Evolutionary conservation across 2,113 vertebrate species (phyloP).

Genomic region (Sitta europaea): DNA sequence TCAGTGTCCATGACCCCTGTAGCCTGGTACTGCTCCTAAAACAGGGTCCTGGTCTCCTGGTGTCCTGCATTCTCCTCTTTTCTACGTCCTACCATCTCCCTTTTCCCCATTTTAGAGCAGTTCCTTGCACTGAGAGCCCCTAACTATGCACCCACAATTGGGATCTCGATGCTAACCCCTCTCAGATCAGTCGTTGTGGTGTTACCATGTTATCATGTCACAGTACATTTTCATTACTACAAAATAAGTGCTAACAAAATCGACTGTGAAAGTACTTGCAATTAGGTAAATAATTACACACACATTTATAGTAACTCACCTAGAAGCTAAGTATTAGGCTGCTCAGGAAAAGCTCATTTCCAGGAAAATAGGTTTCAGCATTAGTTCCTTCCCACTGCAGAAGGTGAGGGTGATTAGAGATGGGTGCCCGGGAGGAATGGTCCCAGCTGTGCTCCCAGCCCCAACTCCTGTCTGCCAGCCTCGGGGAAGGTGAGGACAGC

Average conservation of each 20-base stretch:
- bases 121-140: not conserved
- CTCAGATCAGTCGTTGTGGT: not conserved
- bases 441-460: not conserved
- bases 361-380: not conserved
- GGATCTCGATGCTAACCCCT: not conserved
- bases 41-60: not conserved
- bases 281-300: constrained; percentile 6
- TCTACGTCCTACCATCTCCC: not conserved
- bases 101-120: not conserved
- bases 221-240: not conserved
- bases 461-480: not conserved
- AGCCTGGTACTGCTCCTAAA: not conserved
- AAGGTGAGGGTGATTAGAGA: not conserved
- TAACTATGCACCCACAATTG: fast-evolving
- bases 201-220: not conserved
- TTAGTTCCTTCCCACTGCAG: not conserved
- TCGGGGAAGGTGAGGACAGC: not conserved
- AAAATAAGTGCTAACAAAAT: not conserved
- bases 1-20: not conserved
- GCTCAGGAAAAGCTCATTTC: not conserved
- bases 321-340: not conserved
- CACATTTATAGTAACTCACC: not conserved
- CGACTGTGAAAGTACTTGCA: not conserved
- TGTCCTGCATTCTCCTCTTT: not conserved
- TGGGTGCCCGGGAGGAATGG: not conserved